Evolutionary conservation across 2,888 invertebrate species (phyloP).

Genomic region (Nowickia ferox): DNA sequence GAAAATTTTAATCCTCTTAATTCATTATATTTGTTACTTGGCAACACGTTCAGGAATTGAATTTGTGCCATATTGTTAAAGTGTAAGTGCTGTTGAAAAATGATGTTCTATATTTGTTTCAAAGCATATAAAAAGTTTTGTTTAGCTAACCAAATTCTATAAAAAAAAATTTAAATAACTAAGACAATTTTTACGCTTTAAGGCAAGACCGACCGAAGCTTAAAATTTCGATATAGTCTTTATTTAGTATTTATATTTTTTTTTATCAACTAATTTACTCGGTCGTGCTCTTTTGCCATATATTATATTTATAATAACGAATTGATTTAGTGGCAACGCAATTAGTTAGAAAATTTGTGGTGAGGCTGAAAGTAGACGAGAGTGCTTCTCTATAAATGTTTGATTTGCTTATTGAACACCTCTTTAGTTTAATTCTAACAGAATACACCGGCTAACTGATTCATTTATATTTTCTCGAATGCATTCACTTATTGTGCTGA

Average conservation of each 20-base stretch:
- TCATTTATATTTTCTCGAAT: not conserved
- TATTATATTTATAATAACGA: too few species aligned
- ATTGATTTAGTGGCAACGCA: not conserved
- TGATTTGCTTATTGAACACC: constrained; percentile 22
- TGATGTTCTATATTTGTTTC: not conserved
- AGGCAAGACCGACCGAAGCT: too few species aligned
- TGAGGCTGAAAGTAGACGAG: not conserved
- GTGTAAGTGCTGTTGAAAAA: constrained; percentile 3
- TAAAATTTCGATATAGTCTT: too few species aligned
- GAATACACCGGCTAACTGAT: constrained; percentile 32
- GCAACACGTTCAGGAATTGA: not conserved
- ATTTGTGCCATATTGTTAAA: not conserved
- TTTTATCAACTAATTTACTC: too few species aligned
- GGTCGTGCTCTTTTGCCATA: too few species aligned
- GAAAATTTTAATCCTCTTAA: too few species aligned
- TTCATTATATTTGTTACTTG: too few species aligned
- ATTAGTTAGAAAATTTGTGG: not conserved
- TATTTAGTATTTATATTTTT: too few species aligned
- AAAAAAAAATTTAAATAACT: too few species aligned
- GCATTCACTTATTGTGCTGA: not conserved
- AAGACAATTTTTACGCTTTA: too few species aligned
- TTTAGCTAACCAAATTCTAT: too few species aligned
- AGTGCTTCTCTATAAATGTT: not conserved
- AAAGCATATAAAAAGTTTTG: too few species aligned
- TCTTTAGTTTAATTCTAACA: constrained; percentile 22